Evolutionary conservation across 2,888 invertebrate genomes (phyloP).

Genomic region (Bellardia bayeri): DNA sequence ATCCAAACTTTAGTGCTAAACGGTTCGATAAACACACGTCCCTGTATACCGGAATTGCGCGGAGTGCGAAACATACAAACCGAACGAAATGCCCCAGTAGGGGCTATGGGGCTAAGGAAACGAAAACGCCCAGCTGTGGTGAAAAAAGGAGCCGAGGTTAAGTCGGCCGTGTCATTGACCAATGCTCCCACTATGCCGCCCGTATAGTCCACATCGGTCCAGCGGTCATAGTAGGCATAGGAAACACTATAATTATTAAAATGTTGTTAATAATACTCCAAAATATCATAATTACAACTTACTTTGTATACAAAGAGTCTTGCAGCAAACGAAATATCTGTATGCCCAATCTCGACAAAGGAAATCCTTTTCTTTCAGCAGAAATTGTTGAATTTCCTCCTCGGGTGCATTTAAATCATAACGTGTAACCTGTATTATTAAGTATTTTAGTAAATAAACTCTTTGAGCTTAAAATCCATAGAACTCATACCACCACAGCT

Average conservation of each 20-base stretch:
- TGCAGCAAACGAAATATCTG: slow-evolving; percentile 75
- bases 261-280: neutral
- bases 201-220: slow-evolving; percentile 78
- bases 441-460: too few species aligned
- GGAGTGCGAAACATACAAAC: slow-evolving; percentile 87
- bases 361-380: slow-evolving; percentile 75
- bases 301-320: slow-evolving; percentile 80
- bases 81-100: slow-evolving; percentile 80
- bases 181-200: slow-evolving; percentile 80
- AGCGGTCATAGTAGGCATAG: slow-evolving; percentile 74
- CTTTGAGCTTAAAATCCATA: neutral
- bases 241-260: slow-evolving; percentile 72
- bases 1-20: slow-evolving; percentile 86
- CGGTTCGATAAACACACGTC: slow-evolving; percentile 86
- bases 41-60: slow-evolving; percentile 85
- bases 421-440: slow-evolving; percentile 74
- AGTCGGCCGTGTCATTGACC: slow-evolving; percentile 77
- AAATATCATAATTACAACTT: slow-evolving; percentile 26
- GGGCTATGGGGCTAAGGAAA: slow-evolving; percentile 72
- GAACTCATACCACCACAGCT: slow-evolving; percentile 77
- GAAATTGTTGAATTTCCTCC: slow-evolving; percentile 73
- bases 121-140: slow-evolving; percentile 75
- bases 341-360: slow-evolving; percentile 78
- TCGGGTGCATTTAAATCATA: slow-evolving; percentile 75
- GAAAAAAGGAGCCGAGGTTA: slow-evolving; percentile 76